phyloP scores from a whole-genome alignment of 2,888 invertebrate species.

The Malachius bipustulatus region DNA sequence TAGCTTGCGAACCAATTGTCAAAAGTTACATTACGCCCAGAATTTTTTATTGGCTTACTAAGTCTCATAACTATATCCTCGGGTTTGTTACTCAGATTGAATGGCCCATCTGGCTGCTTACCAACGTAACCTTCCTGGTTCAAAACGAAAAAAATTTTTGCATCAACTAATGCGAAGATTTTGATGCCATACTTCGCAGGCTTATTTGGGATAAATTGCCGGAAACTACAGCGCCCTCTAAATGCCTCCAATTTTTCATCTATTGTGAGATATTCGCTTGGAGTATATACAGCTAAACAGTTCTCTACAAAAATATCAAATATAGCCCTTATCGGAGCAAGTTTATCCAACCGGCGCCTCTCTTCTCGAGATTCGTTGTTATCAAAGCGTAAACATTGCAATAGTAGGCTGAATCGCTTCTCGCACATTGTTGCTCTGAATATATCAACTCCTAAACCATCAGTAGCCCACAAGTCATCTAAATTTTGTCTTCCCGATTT shows the following conservation, averaged over 20 bases:
- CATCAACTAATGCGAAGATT: no score
- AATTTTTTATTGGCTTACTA: no score
- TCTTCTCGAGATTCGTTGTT: conserved; percentile 16
- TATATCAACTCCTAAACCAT: conserved; percentile 22
- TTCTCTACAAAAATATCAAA: conserved; percentile 24
- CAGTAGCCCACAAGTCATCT: conserved; percentile 20
- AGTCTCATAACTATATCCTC: no score
- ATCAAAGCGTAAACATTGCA: conserved; percentile 20
- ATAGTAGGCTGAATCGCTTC: conserved; percentile 20
- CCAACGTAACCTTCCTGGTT: no score
- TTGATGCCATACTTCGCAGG: no score
- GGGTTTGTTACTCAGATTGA: no score
- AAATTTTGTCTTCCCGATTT: conserved; percentile 10
- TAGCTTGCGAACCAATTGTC: no score
- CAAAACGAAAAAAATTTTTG: no score
- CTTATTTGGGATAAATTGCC: conserved; percentile 27
- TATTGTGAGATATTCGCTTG: conserved; percentile 22
- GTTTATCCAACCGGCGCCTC: conserved; percentile 17
- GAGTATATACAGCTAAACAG: conserved; percentile 19
- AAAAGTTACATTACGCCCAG: no score
- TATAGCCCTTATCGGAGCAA: conserved; percentile 21
- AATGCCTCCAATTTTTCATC: conserved; percentile 23
- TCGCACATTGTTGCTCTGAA: conserved; percentile 22
- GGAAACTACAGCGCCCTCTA: conserved; percentile 22
- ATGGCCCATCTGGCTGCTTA: no score